Evolutionary conservation across 1,140 invertebrate species (phyloP), one percentile per base, ranked within the genome.

Genomic region (Eumaeus atala): DNA sequence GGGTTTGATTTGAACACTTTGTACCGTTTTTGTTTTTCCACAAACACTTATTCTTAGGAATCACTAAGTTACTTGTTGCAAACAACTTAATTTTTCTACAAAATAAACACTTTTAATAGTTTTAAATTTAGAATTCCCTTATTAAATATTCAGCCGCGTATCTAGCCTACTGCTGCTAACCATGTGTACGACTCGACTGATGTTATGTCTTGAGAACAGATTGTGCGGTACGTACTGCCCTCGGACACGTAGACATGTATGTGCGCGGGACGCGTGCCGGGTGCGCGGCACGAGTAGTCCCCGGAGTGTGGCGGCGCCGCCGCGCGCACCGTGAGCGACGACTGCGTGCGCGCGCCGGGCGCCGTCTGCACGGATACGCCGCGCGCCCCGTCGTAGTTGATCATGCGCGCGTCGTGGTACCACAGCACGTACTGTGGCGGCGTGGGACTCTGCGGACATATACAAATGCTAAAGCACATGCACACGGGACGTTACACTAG

Each of bases 361-460:
- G 94, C 93, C 44, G 94, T 96, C 80, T 93, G 91, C 66, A 96
- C 95, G 62, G 90, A 91, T 55, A 96, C 94, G 67, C 94, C 95
- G 56, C 93, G 68, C 94, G 91, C 48, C 91, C 89, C 62, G 91
- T 96, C 95, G 83, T 96, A 96, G 89, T 96, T 96, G 89, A 96
- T 95, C 93, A 96, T 95, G 59, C 93, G 91, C 72, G 94, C 93
- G 89, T 96, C 95, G 87, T 96, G 95, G 88, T 94, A 95, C 95
- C 94, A 95, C 88, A 95, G 95, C 63, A 96, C 94, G 88, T 94
- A 96, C 82, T 95, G 94, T 59, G 95, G 95, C 62, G 94, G 94
- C 71, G 92, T 94, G 21, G 94, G 94, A 79, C 94, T 95, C 94
- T 95, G 89, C 34, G 37, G n/a, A 54, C 16, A 57, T 9, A 18